Evolutionary conservation across 1,140 invertebrate species (phyloP), one percentile per base, ranked within the genome.

Genomic region (Phthorimaea operculella): DNA sequence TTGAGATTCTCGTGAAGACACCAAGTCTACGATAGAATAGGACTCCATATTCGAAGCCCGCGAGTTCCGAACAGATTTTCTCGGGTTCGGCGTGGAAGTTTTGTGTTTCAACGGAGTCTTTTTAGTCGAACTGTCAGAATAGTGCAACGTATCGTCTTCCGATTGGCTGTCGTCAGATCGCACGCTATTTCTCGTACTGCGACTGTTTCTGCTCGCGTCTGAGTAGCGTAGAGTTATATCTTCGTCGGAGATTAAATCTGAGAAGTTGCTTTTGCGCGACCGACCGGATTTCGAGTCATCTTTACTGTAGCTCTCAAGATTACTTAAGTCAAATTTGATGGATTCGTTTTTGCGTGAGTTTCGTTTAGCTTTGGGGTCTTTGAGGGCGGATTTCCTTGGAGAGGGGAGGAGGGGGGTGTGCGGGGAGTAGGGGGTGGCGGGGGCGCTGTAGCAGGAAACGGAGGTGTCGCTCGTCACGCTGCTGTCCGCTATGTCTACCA

Each of bases 301-400:
- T 4, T 58, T 34, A 11, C 18, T 15, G 1, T 53, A 34, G n/a
- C 51, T 63, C 11, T 79, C 73, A 1, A 83, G 55, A 49, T 83
- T 79, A 54, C 74, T 79, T 4, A 83, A 39, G 42, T 83, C 80
- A 45, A 83, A 83, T 44, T 81, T 81, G 8, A 83, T 83, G 5
- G 77, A 76, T 57, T 83, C 80, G 0, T 62, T 72, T 53, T 83
- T 83, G 16, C 74, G 59, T 1, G 14, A 51, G 12, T 33, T 61
- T 54, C 59, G 67, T 21, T 69, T 74, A 0, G 60, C 52, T 0
- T 45, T 49, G 6, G 75, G 72, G 28, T 75, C 64, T 55, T 76
- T 81, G 0, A 80, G 64, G 0, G 78, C 73, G 1, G 80, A 83
- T 57, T 83, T 83, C 28, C 57, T 76, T 0, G 78, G 71, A 17